A percentile compares a stretch with the other conserved stretches of the same genome.
phyloP scores from a whole-genome alignment of 1,140 invertebrate species.

The Penaeus japonicus region DNA sequence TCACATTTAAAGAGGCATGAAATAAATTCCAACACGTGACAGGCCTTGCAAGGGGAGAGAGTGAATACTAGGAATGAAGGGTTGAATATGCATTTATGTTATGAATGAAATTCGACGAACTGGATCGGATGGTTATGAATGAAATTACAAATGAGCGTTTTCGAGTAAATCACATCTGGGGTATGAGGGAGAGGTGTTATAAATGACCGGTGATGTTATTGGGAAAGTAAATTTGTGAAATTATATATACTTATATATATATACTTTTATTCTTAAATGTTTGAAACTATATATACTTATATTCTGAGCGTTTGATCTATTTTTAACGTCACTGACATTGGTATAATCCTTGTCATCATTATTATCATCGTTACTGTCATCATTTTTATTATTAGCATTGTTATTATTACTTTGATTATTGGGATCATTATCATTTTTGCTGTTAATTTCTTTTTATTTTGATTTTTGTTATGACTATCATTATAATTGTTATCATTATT shows the following conservation, averaged over 20 bases:
- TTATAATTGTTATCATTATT: too few relatives aligned
- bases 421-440: not conserved
- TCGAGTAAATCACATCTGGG: not conserved
- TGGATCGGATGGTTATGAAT: too few relatives aligned
- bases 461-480: too few relatives aligned
- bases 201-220: not conserved
- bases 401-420: not conserved
- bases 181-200: not conserved
- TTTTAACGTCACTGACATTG: not conserved
- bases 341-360: not conserved
- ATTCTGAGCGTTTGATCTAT: not conserved
- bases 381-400: not conserved
- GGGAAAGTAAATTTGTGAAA: not conserved
- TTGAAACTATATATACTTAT: not conserved
- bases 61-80: too few relatives aligned
- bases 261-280: not conserved
- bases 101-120: too few relatives aligned
- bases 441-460: too few relatives aligned
- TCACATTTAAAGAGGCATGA: too few relatives aligned
- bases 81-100: too few relatives aligned
- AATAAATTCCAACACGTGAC: too few relatives aligned
- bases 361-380: not conserved
- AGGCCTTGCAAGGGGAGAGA: too few relatives aligned
- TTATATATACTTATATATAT: too few relatives aligned
- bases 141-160: not conserved